phyloP scores from a whole-genome alignment of 2,113 vertebrate genomes.

The Tylochromis polylepis region DNA sequence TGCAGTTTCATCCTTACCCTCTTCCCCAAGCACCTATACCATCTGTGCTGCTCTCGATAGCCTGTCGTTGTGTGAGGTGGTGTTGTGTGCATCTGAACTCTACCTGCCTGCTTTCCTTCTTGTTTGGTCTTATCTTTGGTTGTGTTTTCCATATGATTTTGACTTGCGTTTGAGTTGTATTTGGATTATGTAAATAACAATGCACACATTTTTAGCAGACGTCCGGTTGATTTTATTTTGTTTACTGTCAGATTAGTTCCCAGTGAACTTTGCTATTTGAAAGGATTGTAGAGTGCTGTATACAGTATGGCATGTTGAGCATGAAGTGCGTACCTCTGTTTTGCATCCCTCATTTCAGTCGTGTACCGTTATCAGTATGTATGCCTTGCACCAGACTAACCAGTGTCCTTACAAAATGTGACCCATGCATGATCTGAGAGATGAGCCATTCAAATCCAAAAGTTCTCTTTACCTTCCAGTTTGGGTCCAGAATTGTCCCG shows the following conservation, averaged over 20 bases:
- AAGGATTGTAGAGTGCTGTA: background rate
- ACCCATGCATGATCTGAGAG: constrained; percentile 63
- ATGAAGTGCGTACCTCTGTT: constrained; percentile 28
- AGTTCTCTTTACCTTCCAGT: constrained; percentile 95
- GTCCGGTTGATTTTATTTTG: background rate
- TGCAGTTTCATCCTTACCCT: background rate
- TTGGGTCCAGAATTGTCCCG: constrained; percentile 93
- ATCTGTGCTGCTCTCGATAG: constrained; percentile 1
- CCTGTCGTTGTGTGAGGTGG: constrained; percentile 5
- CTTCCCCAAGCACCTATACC: background rate
- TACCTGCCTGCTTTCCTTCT: constrained; percentile 19
- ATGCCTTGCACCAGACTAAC: constrained; percentile 67
- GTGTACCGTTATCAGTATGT: constrained; percentile 16
- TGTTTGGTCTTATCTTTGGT: background rate
- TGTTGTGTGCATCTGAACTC: constrained; percentile 3
- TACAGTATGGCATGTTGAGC: constrained; percentile 48
- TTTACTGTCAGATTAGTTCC: background rate
- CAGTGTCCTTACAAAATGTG: constrained; percentile 55
- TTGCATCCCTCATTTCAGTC: constrained; percentile 33
- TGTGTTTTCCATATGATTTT: background rate
- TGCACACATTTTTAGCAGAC: background rate
- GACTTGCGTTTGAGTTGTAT: constrained; percentile 6
- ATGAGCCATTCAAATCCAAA: constrained; percentile 74
- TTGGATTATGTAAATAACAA: background rate
- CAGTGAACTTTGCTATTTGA: background rate